Percentiles rank a stretch among this genome's conserved stretches.
Conservation (phyloP, 1,140 invertebrate species). For the Acromyrmex heyeri region DNA sequence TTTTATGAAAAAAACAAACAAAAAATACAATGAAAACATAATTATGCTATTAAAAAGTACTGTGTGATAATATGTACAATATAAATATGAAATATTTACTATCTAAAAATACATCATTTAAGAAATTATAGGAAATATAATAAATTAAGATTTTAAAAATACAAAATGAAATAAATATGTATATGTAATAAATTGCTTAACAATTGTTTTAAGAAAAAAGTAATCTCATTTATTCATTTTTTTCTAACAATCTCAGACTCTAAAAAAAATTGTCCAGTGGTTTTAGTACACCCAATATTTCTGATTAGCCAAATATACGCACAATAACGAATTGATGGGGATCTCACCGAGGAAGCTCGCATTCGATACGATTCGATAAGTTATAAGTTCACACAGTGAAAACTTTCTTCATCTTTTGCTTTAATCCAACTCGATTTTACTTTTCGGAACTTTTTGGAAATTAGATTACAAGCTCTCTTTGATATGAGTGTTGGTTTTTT, state of each 20-base stretch:
- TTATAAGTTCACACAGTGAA: slow-evolving; percentile 11
- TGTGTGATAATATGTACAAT: neutral
- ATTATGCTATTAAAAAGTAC: neutral
- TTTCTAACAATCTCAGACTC: neutral
- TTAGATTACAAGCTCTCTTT: slow-evolving; percentile 48
- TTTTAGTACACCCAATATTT: neutral
- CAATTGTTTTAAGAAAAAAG: neutral
- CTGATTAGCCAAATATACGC: neutral
- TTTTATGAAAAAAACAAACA: neutral
- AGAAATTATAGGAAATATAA: neutral
- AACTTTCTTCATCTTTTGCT: slow-evolving; percentile 30
- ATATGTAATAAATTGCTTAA: too few relatives aligned
- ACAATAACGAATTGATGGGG: neutral
- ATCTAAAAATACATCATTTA: too few relatives aligned
- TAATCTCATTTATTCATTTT: neutral
- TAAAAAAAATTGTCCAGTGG: neutral
- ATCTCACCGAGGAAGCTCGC: neutral
- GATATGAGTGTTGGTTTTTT: neutral
- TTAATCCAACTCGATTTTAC: slow-evolving; percentile 12
- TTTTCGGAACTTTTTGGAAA: slow-evolving; percentile 44
- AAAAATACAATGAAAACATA: slow-evolving; percentile 6
- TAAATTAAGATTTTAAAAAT: too few relatives aligned
- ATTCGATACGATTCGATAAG: slow-evolving; percentile 13
- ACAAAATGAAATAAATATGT: too few relatives aligned
- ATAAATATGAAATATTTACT: neutral